Evolutionary conservation across 2,888 invertebrate genomes (phyloP), one percentile per base, ranked within the genome.

Genomic region (Pristionchus arcanus): DNA sequence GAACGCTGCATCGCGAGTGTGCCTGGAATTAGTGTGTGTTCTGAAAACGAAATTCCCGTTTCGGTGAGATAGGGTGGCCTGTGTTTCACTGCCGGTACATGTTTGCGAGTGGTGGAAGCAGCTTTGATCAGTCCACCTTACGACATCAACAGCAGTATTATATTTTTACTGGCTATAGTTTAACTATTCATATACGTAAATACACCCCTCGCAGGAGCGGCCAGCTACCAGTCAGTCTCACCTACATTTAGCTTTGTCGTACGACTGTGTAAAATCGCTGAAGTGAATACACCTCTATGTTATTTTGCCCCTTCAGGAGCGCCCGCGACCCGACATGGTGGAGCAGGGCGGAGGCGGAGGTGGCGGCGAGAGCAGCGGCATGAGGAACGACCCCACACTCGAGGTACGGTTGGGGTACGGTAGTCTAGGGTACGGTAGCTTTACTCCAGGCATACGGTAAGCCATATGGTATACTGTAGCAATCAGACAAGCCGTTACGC

Each of bases 251-350:
- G 4, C 59, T 7, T 59, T 59, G n/a, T n/a, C n/a, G n/a, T n/a
- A n/a, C n/a, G n/a, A n/a, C n/a, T n/a, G n/a, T n/a, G n/a, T n/a
- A n/a, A n/a, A n/a, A n/a, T n/a, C n/a, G n/a, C n/a, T n/a, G n/a
- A n/a, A n/a, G n/a, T n/a, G n/a, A n/a, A n/a, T n/a, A n/a, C n/a
- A n/a, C n/a, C n/a, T n/a, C n/a, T n/a, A n/a, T n/a, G n/a, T n/a
- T n/a, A n/a, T n/a, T n/a, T n/a, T n/a, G n/a, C n/a, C n/a, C n/a
- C n/a, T 34, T 4, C 66, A 87, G 87, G 87, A 87, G 49, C 87
- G 87, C 37, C 87, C 87, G 3, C 85, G 85, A 2, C 53, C 85
- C 16, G 85, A 86, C 37, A 86, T 86, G 68, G 49, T 66, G 28
- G 66, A 68, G 21, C 87, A 53, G 68, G 49, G 87, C 66, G 34